Percentiles rank a stretch among this genome's conserved stretches.
Evolutionary conservation across 1,140 invertebrate genomes (phyloP).

Genomic region (Cherax quadricarinatus): DNA sequence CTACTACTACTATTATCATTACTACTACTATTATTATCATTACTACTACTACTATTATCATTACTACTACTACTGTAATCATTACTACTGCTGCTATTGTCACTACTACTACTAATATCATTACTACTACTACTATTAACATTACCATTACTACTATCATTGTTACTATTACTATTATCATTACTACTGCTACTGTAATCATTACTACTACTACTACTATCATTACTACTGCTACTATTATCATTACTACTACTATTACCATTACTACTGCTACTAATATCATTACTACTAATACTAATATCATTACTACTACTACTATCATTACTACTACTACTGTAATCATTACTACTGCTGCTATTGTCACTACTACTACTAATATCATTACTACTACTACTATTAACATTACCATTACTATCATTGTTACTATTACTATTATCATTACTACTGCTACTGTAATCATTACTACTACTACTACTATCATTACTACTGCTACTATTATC

Average conservation of each 20-base stretch:
- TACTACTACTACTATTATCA: neutral
- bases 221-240: neutral
- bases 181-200: neutral
- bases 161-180: neutral
- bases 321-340: neutral
- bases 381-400: too few species aligned
- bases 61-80: neutral
- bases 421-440: neutral
- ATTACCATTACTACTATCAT: neutral
- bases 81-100: too few species aligned
- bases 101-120: too few species aligned
- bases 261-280: too few species aligned
- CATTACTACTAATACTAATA: too few species aligned
- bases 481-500: neutral
- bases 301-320: neutral
- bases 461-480: neutral
- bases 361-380: too few species aligned
- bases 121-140: too few species aligned
- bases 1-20: neutral
- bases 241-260: neutral
- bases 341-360: neutral
- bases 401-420: neutral
- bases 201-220: constrained; percentile 17
- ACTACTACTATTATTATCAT: neutral
- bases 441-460: neutral